These are phyloP conservation scores for Pelecanus crispus DNA, from an alignment of 2,113 vertebrate genomes.

Conservation along the genomic window DNA sequence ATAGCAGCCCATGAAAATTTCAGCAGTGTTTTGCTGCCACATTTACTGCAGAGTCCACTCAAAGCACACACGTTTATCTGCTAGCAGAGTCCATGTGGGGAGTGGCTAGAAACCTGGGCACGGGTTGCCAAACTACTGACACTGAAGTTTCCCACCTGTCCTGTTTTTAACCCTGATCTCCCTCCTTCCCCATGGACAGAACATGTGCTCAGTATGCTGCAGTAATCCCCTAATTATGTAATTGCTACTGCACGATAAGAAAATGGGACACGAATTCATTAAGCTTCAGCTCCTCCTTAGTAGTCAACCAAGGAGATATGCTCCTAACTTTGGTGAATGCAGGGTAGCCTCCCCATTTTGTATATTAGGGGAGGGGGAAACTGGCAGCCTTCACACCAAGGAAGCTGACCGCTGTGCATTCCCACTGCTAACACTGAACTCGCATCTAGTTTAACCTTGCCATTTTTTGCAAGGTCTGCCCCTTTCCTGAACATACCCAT, in stretches of 20 bases:
- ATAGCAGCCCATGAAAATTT: background rate
- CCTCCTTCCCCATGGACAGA: background rate
- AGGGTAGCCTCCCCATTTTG: background rate
- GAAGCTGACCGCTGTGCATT: background rate
- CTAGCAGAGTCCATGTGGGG: accelerated
- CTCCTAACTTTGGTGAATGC: background rate
- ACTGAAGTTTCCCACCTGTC: background rate
- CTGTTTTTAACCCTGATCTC: background rate
- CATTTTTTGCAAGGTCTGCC: background rate
- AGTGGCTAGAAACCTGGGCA: background rate
- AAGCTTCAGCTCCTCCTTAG: background rate
- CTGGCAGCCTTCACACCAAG: background rate
- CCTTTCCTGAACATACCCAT: background rate
- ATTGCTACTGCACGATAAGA: background rate
- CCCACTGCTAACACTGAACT: background rate
- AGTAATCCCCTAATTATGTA: slow-evolving; percentile 1
- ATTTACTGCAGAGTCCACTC: background rate
- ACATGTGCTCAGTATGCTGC: background rate
- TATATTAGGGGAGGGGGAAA: background rate
- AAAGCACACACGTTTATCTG: background rate
- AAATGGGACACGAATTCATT: slow-evolving; percentile 23
- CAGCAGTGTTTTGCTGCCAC: background rate
- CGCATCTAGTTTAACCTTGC: background rate
- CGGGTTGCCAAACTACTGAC: background rate
- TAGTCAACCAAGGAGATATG: background rate